phyloP scores from a whole-genome alignment of 2,888 invertebrate genomes.

The Caenorhabditis parvicauda region DNA sequence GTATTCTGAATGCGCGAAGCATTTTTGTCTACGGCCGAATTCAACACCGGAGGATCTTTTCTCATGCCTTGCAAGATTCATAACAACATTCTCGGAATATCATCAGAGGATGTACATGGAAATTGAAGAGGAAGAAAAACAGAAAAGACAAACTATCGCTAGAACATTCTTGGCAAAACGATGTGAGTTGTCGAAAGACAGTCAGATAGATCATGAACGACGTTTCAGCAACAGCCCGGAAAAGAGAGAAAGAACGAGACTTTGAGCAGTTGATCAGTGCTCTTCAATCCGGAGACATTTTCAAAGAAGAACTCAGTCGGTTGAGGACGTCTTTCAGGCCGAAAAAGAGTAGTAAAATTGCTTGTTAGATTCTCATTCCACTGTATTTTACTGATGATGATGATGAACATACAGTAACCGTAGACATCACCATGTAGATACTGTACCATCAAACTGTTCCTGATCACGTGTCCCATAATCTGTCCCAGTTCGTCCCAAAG shows the following conservation, averaged over 20 bases:
- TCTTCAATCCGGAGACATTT: slow-evolving; percentile 61
- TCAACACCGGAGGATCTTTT: slow-evolving; percentile 57
- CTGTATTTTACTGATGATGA: too few species aligned
- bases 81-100: slow-evolving; percentile 35
- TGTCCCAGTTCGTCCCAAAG: too few species aligned
- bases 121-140: slow-evolving; percentile 53
- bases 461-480: too few species aligned
- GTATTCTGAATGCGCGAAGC: slow-evolving; percentile 49
- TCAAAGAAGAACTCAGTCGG: slow-evolving; percentile 58
- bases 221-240: slow-evolving; percentile 21
- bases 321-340: slow-evolving; percentile 54
- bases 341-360: slow-evolving; percentile 20
- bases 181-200: slow-evolving; percentile 23
- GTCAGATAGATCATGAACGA: neutral
- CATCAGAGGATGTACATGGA: slow-evolving; percentile 49
- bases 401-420: too few species aligned
- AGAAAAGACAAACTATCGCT: slow-evolving; percentile 55
- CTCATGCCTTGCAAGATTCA: slow-evolving; percentile 52
- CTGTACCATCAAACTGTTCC: too few species aligned
- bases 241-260: slow-evolving; percentile 46
- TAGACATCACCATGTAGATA: too few species aligned
- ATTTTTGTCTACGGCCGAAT: slow-evolving; percentile 42
- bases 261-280: slow-evolving; percentile 58
- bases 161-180: slow-evolving; percentile 52
- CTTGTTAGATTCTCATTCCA: too few species aligned